Evolutionary conservation across 1,140 invertebrate genomes (phyloP), one percentile per base, ranked within the genome.

Genomic region (Neotoxoptera formosana): DNA sequence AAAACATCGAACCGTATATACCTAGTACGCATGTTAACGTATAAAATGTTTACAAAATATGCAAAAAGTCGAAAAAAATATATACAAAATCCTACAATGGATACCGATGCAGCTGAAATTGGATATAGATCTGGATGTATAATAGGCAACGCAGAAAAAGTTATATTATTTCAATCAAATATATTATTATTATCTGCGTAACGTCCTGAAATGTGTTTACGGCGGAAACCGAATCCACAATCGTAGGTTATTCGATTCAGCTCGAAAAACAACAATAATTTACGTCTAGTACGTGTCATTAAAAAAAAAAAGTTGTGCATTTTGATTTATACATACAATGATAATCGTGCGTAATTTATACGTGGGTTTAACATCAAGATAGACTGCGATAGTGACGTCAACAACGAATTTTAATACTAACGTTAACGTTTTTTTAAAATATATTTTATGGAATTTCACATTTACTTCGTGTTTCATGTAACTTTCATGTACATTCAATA

Each of bases 101-200:
- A 45, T 45, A 86, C 41, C 30, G 23, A 47, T 47, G 23, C 25
- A 45, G 36, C 14, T 86, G 45, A 86, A 86, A 86, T 86, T 86
- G 84, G 41, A 86, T 45, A 86, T 76, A 76, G n/a, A 76, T 76
- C 60, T 76, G 17, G 14, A n/a, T 76, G 60, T 76, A 41, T 41
- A 41, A 41, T 41, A 76, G 60, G 1, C 17, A 76, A 17, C 0
- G 41, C 41, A 25, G 83, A 84, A 84, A 7, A 84, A 84, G 41
- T 45, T 30, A 45, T 86, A 86, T 86, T 86, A 86, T 86, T 86
- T 47, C 45, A 41, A 86, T 86, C 25, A 86, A 86, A 86, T 86
- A 86, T 86, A 41, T 45, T 25, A 86, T 45, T 86, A 41, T 45
- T 25, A 86, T 45, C 83, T 23, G 41, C 45, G 83, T 41, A 41